Percentiles rank a stretch among this genome's conserved stretches.
phyloP scores from a whole-genome alignment of 2,797 vertebrate species.

The Diglossa cyanea region DNA sequence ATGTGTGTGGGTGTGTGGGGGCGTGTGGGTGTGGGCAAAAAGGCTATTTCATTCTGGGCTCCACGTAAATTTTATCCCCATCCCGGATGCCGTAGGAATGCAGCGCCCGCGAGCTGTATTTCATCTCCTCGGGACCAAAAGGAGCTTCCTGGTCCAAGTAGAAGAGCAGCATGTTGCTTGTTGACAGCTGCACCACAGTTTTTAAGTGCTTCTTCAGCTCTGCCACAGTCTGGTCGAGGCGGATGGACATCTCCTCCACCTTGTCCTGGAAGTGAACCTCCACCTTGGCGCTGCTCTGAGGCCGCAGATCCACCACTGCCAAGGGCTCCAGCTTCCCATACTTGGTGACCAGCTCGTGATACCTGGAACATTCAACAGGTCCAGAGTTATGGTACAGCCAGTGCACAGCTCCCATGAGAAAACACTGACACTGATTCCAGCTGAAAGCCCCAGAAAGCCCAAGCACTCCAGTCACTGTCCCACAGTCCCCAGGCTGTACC shows the following conservation, averaged over 20 bases:
- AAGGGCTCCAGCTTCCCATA: conserved; percentile 91
- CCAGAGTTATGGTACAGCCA: not conserved
- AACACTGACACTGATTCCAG: not conserved
- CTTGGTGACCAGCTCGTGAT: conserved; percentile 88
- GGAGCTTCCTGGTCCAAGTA: conserved; percentile 88
- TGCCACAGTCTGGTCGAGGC: conserved; percentile 91
- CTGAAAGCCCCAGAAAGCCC: not conserved
- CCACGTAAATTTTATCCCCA: conserved; percentile 92
- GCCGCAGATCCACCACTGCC: conserved; percentile 92
- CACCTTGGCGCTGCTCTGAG: conserved; percentile 85
- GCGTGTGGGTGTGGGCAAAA: not conserved
- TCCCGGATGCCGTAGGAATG: conserved; percentile 94
- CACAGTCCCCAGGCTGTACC: not conserved
- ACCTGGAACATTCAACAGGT: conserved; percentile 75
- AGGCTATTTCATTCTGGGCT: conserved; percentile 82
- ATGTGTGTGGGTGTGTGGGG: conserved; percentile 55
- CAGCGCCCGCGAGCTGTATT: conserved; percentile 86
- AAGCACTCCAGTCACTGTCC: not conserved
- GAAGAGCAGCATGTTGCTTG: conserved; percentile 89
- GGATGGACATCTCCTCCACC: conserved; percentile 86
- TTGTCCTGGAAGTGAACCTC: conserved; percentile 89
- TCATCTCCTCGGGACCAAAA: conserved; percentile 91
- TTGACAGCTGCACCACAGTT: conserved; percentile 85
- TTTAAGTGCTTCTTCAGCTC: conserved; percentile 91
- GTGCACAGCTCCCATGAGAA: accelerated